Evolutionary conservation across 64 coral and sea anemone species (phyloP), one percentile per base, ranked within the genome.

Genomic region (Cladopsammia gracilis): DNA sequence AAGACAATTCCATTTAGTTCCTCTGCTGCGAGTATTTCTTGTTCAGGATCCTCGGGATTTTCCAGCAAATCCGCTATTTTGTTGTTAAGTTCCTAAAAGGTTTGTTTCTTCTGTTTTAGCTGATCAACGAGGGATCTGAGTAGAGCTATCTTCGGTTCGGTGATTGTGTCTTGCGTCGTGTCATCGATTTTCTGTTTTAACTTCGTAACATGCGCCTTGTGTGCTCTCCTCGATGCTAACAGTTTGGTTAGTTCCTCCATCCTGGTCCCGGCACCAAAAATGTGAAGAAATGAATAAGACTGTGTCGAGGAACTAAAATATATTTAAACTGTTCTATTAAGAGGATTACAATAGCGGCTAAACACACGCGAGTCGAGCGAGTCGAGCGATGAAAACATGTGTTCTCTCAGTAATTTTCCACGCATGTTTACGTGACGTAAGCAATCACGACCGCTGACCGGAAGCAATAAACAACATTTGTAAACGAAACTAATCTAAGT

Each of bases 231-330:
- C 3, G 69, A 71, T 5, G 69, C 69, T 26, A 71, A 8, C 69
- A 71, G 69, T 71, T 71, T 71, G n/a, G 69, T 1, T 25, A 71
- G 26, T 43, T 71, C 25, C 25, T 71, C 68, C 68, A 71, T 71
- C 68, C 68, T 71, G 68, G 68, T 71, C 68, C 7, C 68, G 22
- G 22, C 68, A 71, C 68, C 25, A 71, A 71, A 71, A 71, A 71
- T 71, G 26, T 71, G 68, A 0, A 12, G 68, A 71, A 71, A n/a
- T n/a, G n/a, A n/a, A n/a, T n/a, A n/a, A n/a, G n/a, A n/a, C n/a
- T n/a, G n/a, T n/a, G n/a, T n/a, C n/a, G n/a, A n/a, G n/a, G n/a
- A n/a, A n/a, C n/a, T n/a, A n/a, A n/a, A n/a, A n/a, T n/a, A n/a
- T n/a, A n/a, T n/a, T n/a, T n/a, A n/a, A n/a, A n/a, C n/a, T n/a